These are phyloP conservation scores for Carassius carassius DNA, from an alignment of 2,113 vertebrate species.

Conservation along the genomic window DNA sequence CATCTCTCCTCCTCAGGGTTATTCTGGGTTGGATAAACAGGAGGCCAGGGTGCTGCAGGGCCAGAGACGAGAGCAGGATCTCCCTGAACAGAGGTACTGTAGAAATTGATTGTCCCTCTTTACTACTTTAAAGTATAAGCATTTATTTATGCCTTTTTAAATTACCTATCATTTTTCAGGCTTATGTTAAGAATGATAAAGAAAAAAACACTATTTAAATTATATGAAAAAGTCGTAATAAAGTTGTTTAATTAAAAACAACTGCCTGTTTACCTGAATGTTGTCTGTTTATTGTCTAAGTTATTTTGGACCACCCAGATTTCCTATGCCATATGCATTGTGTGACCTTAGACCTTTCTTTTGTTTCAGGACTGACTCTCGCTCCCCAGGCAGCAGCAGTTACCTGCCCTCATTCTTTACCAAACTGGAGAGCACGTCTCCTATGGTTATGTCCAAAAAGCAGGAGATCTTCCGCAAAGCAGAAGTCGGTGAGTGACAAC, in stretches of 20 bases:
- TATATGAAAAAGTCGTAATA: no score
- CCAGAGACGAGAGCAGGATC: constrained; percentile 84
- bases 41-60: constrained; percentile 80
- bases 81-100: constrained; percentile 87
- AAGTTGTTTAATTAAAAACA: no score
- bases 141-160: background rate
- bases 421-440: constrained; percentile 95
- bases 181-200: no score
- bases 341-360: constrained; percentile 37
- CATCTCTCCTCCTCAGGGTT: constrained; percentile 92
- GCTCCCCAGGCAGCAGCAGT: constrained; percentile 88
- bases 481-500: constrained; percentile 91
- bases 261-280: no score
- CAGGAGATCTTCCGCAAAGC: constrained; percentile 99
- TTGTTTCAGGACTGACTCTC: constrained; percentile 86
- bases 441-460: constrained; percentile 98
- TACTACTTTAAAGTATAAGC: background rate
- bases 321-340: background rate
- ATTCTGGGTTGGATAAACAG: constrained; percentile 86
- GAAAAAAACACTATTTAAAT: no score
- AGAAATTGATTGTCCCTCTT: background rate
- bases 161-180: no score
- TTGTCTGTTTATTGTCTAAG: background rate
- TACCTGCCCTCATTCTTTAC: constrained; percentile 97
- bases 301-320: background rate